phyloP scores from a whole-genome alignment of 2,888 invertebrate species.

The Hartigia nigra region DNA sequence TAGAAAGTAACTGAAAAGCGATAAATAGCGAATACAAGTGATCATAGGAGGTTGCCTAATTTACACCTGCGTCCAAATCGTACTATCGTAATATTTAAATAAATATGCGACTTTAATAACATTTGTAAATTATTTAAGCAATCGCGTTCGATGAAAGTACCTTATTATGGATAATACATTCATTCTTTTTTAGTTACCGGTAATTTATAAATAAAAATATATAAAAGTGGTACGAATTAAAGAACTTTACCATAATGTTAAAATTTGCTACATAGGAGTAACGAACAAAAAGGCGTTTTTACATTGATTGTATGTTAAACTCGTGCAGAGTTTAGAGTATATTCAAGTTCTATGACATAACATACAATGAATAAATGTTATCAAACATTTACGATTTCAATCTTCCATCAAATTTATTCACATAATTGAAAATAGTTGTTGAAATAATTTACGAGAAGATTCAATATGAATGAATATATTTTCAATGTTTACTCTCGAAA shows the following conservation, averaged over 20 bases:
- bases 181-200: not conserved
- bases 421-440: too few species aligned
- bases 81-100: not conserved
- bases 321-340: not conserved
- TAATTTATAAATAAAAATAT: not conserved
- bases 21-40: not conserved
- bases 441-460: too few species aligned
- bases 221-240: not conserved
- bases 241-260: not conserved
- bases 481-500: too few species aligned
- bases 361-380: not conserved
- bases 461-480: too few species aligned
- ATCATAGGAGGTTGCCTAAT: not conserved
- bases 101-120: not conserved
- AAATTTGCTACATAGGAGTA: not conserved
- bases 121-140: not conserved
- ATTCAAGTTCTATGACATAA: not conserved
- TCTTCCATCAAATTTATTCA: too few species aligned
- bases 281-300: not conserved
- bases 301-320: not conserved
- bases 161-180: too few species aligned
- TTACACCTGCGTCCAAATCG: too few species aligned
- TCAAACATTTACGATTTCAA: not conserved
- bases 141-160: not conserved
- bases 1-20: not conserved